phyloP scores from a whole-genome alignment of 1,140 invertebrate genomes.

The Drosophila kepulauana region DNA sequence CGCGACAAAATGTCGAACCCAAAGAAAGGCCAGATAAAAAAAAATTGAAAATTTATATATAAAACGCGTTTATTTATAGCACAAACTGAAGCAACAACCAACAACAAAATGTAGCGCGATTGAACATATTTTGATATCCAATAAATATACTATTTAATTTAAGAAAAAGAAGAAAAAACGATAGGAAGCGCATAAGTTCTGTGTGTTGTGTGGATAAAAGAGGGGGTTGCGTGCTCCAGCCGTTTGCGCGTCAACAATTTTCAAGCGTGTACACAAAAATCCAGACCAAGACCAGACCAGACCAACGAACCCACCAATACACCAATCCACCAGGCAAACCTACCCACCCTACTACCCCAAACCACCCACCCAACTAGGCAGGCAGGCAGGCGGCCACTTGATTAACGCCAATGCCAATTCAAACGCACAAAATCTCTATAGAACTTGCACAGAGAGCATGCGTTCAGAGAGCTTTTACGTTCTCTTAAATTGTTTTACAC shows the following conservation, averaged over 20 bases:
- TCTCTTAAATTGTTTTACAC: constrained; percentile 12
- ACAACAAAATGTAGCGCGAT: constrained; percentile 46
- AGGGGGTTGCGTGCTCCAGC: constrained; percentile 2
- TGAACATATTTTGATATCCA: constrained; percentile 76
- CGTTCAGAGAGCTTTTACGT: constrained; percentile 62
- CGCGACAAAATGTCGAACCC: constrained; percentile 76
- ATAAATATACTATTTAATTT: constrained; percentile 71
- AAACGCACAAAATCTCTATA: constrained; percentile 78
- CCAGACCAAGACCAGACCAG: constrained; percentile 66
- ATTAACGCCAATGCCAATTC: constrained; percentile 81
- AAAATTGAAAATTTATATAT: constrained; percentile 35
- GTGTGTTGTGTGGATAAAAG: no score
- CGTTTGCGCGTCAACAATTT: constrained; percentile 77
- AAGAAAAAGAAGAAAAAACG: constrained; percentile 33
- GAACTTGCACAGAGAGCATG: constrained; percentile 70
- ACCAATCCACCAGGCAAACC: constrained; percentile 11
- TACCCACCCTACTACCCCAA: constrained; percentile 38
- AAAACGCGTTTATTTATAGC: constrained; percentile 45
- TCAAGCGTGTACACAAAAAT: constrained; percentile 80
- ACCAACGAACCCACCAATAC: constrained; percentile 32
- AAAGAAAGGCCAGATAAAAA: constrained; percentile 42
- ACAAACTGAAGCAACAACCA: constrained; percentile 47
- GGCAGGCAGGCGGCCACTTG: constrained; percentile 44
- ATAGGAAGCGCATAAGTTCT: constrained; percentile 9
- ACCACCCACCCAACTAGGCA: constrained; percentile 15